Conservation (phyloP, 2,888 invertebrate genomes). For the Drosophila setosimentum region DNA sequence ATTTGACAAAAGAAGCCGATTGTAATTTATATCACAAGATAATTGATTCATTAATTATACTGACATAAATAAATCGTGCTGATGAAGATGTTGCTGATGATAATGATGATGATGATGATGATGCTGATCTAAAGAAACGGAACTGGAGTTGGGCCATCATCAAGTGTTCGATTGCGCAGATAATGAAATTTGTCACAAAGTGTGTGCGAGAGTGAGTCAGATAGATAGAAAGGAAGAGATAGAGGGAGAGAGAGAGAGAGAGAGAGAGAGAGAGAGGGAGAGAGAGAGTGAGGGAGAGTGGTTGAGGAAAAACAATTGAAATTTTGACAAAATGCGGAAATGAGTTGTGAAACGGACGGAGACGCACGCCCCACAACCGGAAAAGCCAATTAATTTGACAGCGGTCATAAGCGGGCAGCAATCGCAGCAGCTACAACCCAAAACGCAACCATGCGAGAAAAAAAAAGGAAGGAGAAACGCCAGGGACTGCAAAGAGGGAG, state of each 20-base stretch:
- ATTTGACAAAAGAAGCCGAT: neutral
- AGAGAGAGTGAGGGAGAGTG: neutral
- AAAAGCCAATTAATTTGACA: conserved; percentile 78
- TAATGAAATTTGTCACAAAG: neutral
- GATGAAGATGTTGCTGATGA: neutral
- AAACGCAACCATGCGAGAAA: conserved; percentile 63
- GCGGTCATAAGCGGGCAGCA: conserved; percentile 59
- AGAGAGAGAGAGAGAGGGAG: neutral
- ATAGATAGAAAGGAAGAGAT: neutral
- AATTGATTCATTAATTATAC: neutral
- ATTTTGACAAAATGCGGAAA: conserved; percentile 43
- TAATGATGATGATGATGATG: neutral
- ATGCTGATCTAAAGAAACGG: neutral
- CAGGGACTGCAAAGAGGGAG: neutral
- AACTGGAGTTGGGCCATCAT: neutral
- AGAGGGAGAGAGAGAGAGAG: no score
- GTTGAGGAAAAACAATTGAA: conserved; percentile 14
- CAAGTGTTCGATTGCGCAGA: neutral
- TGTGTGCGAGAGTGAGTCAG: neutral
- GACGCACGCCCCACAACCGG: conserved; percentile 42
- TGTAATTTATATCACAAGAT: neutral
- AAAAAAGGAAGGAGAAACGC: neutral
- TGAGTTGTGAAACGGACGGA: conserved; percentile 62
- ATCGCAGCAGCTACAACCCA: conserved; percentile 38
- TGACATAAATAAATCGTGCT: neutral